Base-by-base conservation (phyloP, 2,888 invertebrate genomes). In the Piscicola geometra region DNA sequence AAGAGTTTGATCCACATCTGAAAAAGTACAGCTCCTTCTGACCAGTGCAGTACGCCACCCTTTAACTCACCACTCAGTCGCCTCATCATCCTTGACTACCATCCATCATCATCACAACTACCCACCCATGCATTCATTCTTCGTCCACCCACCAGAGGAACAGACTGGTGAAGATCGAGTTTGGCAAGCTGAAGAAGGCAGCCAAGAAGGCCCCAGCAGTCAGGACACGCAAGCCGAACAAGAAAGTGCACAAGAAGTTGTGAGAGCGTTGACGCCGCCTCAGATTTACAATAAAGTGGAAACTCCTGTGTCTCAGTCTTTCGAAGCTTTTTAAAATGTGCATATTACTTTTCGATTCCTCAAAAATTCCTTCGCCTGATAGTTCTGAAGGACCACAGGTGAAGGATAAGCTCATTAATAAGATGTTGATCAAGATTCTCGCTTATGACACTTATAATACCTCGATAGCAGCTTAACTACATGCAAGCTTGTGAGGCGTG, bases 181-280 rank as follows among this genome's bases (percentile, higher is more conserved):
- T 83, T 79, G 85, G 84, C 73, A 87, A 86, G 79, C 81, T 87
- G 79, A 84, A 82, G 80, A 85, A 85, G 79, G 82, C 82, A 52
- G 80, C 81, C 60, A 85, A 83, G 80, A 83, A 81, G 75, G 75
- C 77, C 21, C 80, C 81, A 47, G 69, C 77, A 56, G 80, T 80
- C 64, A 25, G 70, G 56, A 77, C 82, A 81, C 72, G 79, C 64
- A 77, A 76, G 47, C 69, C 75, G 21, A 78, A 76, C 77, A 78
- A 78, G 76, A 79, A 78, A 72, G 33, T 74, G 56, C 72, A 77
- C 73, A 68, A 64, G 21, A n/a, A n/a, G n/a, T n/a, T n/a, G n/a
- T n/a, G 50, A 47, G 21, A 47, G 21, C 9, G 50, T 47, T 47
- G 9, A 47, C 50, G 9, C 12, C 9, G 50, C 21, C 50, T 47